These are phyloP conservation scores for Athripsodes cinereus DNA, from an alignment of 2,888 invertebrate species.

Conservation along the genomic window DNA sequence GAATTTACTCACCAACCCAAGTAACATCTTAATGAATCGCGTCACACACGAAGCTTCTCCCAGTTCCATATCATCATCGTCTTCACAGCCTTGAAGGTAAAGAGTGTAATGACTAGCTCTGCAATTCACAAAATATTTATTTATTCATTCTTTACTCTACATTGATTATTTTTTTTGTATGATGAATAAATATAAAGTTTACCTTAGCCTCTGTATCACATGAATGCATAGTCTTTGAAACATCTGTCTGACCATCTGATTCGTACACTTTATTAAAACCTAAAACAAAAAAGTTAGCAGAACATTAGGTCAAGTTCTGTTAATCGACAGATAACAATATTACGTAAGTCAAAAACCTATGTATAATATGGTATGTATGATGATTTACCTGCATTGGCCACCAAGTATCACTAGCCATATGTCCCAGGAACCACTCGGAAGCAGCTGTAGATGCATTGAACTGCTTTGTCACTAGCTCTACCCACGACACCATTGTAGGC, in stretches of 20 bases:
- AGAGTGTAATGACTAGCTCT: slow-evolving; percentile 60
- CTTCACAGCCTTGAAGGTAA: slow-evolving; percentile 55
- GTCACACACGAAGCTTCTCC: slow-evolving; percentile 86
- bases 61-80: slow-evolving; percentile 50
- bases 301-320: too few species aligned
- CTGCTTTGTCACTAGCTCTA: slow-evolving; percentile 89
- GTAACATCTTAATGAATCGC: slow-evolving; percentile 82
- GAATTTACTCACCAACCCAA: slow-evolving; percentile 57
- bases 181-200: too few species aligned
- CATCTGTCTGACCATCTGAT: slow-evolving; percentile 96
- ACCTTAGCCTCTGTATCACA: slow-evolving; percentile 85
- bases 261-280: slow-evolving; percentile 91
- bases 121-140: too few species aligned
- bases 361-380: not conserved
- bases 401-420: slow-evolving; percentile 91
- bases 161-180: too few species aligned
- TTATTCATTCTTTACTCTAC: too few species aligned
- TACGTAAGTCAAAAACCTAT: too few species aligned
- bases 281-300: slow-evolving; percentile 40
- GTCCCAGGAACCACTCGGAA: slow-evolving; percentile 86
- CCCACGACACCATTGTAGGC: slow-evolving; percentile 97
- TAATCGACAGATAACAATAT: too few species aligned
- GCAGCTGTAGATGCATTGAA: slow-evolving; percentile 87
- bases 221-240: slow-evolving; percentile 93
- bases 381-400: slow-evolving; percentile 78